Base-by-base conservation (phyloP, 2,888 invertebrate species). In the Pammene aurita region DNA sequence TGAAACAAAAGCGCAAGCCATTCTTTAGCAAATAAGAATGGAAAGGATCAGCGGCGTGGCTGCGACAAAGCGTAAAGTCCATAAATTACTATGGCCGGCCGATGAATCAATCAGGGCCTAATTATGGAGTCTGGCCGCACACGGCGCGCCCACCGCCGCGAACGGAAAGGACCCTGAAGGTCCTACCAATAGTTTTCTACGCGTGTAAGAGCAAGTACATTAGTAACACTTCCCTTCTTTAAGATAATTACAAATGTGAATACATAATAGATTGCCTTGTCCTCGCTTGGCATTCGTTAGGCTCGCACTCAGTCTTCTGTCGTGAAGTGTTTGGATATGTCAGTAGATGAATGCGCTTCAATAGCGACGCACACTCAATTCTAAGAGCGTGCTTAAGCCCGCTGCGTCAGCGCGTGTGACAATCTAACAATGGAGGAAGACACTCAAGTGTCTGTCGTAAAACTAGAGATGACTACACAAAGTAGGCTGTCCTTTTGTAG, bases 31-130 rank as follows among this genome's bases (percentile, higher is more conserved):
- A 79, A 78, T 84, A 78, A 77, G 80, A 77, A 77, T 72, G 71
- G 66, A 52, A 46, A 66, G 60, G 74, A 75, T 73, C 77, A 74
- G 83, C 80, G 76, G 78, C 78, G 77, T 76, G 81, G 78, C 77
- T 80, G 78, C 77, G 82, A 84, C 86, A 87, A 87, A 87, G 84
- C 81, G 79, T 80, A 82, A 83, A 80, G 79, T 80, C 84, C 84
- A 88, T 90, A 88, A 89, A 89, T 90, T 90, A 83, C 84, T 81
- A 78, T 77, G 81, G 82, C 78, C 80, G 83, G 84, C 79, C 88
- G 85, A 89, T 90, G 90, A 90, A 91, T 91, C 90, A 91, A 90
- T 90, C 90, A 89, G 82, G 76, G 77, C 70, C 80, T 88, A 89
- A 88, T 87, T 85, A 89, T 85, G 83, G 84, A 84, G 75, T 77